A percentile compares a stretch with the other conserved stretches of the same genome.
Evolutionary conservation across 2,888 invertebrate genomes (phyloP).

Genomic region (Omphaloscelis lunosa): DNA sequence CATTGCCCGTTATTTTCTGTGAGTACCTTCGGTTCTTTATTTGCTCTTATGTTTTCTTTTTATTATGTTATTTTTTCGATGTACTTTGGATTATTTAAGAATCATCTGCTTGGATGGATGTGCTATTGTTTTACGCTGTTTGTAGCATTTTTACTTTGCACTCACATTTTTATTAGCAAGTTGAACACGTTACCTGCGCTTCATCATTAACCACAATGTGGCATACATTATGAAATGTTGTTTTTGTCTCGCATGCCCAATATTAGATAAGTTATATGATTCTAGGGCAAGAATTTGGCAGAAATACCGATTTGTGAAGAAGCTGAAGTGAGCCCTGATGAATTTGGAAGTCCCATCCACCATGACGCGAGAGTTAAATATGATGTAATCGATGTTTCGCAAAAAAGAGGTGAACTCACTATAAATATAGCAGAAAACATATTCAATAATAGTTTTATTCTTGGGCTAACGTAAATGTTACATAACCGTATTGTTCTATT

Average conservation of each 20-base stretch:
- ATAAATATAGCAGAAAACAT: background rate
- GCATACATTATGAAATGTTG: slow-evolving; percentile 22
- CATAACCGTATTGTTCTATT: slow-evolving; percentile 45
- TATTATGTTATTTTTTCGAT: slow-evolving; percentile 57
- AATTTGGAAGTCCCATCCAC: slow-evolving; percentile 89
- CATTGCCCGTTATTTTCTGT: slow-evolving; percentile 87
- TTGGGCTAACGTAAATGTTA: background rate
- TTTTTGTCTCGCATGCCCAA: slow-evolving; percentile 25
- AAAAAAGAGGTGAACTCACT: slow-evolving; percentile 89
- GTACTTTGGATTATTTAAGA: slow-evolving; percentile 25
- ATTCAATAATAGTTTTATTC: background rate
- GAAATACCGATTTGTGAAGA: slow-evolving; percentile 93
- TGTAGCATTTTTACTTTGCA: slow-evolving; percentile 62
- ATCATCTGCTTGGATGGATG: slow-evolving; percentile 49
- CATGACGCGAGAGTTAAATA: slow-evolving; percentile 85
- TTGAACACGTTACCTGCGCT: slow-evolving; percentile 61
- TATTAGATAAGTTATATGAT: slow-evolving; percentile 55
- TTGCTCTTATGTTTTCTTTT: slow-evolving; percentile 71
- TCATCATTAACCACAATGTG: slow-evolving; percentile 63
- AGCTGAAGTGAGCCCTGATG: slow-evolving; percentile 91
- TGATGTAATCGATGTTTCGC: slow-evolving; percentile 90
- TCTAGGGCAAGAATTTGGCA: slow-evolving; percentile 90
- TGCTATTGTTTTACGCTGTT: slow-evolving; percentile 43
- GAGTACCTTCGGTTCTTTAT: slow-evolving; percentile 85
- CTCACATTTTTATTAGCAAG: slow-evolving; percentile 51